Base-by-base conservation (phyloP, 2,888 invertebrate species). In the Agonopterix heracliana region DNA sequence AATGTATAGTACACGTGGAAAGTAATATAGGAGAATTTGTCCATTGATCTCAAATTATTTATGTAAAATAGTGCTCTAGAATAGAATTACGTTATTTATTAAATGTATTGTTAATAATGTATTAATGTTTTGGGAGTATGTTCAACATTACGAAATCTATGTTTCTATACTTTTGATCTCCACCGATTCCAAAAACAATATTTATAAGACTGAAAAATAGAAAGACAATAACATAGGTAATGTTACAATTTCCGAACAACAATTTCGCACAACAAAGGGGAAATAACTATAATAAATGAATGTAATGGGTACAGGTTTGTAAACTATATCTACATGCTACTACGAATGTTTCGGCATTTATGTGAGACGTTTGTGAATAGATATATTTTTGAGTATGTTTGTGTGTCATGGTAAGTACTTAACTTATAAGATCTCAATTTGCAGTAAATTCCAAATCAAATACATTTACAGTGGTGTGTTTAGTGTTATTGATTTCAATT, bases 31-130 rank as follows among this genome's bases (percentile, higher is more conserved):
- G 64, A 72, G 71, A 78, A 77, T 74, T 68, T 78, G 78, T 76
- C 74, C 72, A 81, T 74, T 87, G 87, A 88, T 88, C 87, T 88
- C 87, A 87, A 81, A 81, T 83, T 84, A 81, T 84, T 83, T 81
- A 83, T 79, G 71, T 81, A 68, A 74, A 75, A 75, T 78, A 75
- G 69, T 69, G 64, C 65, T 63, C 65, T 71, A 75, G 68, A 68
- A 66, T 79, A 78, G 74, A 72, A 74, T 73, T 74, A 74, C 64
- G 69, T 74, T 82, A 86, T 83, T 84, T 82, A 81, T 79, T 74
- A 61, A 67, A 70, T 62, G 43, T 49, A 38, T 52, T 53, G 51
- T 51, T 53, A 59, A 58, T 49, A 48, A 46, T 59, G 55, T 61
- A 59, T 52, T 52, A 49, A 51, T 57, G 58, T 54, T 56, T 58